Conservation (phyloP, 2,888 invertebrate species). For the Agrotis exclamationis region DNA sequence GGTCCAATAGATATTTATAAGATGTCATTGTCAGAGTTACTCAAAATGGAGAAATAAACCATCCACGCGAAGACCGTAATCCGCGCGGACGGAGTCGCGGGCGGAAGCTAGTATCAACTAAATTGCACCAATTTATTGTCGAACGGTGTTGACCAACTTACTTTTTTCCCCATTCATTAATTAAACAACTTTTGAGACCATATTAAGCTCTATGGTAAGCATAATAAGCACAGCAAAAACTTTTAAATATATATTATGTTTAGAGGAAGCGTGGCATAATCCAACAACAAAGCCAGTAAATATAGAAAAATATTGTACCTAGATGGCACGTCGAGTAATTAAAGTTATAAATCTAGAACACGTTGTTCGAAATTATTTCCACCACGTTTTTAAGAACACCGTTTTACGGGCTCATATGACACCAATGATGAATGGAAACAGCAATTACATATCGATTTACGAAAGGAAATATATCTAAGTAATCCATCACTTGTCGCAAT, state of each 20-base stretch:
- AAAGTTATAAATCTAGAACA: neutral
- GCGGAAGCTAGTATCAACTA: too few species aligned
- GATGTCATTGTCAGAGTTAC: too few species aligned
- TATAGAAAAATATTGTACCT: too few species aligned
- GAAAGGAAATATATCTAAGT: neutral
- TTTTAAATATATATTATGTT: neutral
- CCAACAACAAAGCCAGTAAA: neutral
- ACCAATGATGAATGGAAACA: constrained; percentile 22
- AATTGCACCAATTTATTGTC: neutral
- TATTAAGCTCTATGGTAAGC: too few species aligned
- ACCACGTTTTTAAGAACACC: neutral
- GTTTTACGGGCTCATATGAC: neutral
- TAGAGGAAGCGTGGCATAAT: neutral
- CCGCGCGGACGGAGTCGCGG: too few species aligned
- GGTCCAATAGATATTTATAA: too few species aligned
- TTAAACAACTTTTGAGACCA: too few species aligned
- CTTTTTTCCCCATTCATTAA: neutral
- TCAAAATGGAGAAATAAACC: too few species aligned
- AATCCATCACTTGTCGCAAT: constrained; percentile 33
- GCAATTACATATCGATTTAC: constrained; percentile 20
- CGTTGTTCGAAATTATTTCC: neutral
- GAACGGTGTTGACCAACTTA: neutral
- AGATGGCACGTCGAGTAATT: neutral
- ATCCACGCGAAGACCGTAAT: too few species aligned
- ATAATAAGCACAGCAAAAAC: too few species aligned